Conservation (phyloP, 1,140 invertebrate species). For the Paralvinella palmiformis region DNA sequence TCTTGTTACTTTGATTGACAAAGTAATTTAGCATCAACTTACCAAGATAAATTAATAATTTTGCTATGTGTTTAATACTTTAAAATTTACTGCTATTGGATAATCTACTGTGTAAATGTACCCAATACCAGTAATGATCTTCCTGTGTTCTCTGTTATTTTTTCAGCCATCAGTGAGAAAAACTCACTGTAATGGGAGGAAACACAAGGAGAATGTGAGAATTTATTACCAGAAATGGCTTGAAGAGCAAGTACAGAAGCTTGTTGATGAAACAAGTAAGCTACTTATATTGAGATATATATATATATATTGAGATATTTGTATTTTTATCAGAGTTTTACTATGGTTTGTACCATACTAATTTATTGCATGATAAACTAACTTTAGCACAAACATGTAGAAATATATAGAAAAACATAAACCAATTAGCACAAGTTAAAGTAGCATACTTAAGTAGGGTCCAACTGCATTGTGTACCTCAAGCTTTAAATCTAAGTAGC, state of each 20-base stretch:
- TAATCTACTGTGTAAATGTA: too few species aligned
- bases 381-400: not conserved
- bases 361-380: not conserved
- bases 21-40: too few species aligned
- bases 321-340: not conserved
- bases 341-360: not conserved
- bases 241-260: slow-evolving; percentile 97
- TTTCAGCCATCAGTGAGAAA: slow-evolving; percentile 88
- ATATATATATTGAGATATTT: not conserved
- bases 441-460: not conserved
- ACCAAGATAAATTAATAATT: too few species aligned
- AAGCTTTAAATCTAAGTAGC: too few species aligned
- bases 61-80: too few species aligned
- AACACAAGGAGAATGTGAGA: slow-evolving; percentile 99
- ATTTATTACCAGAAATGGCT: slow-evolving; percentile 99
- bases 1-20: too few species aligned
- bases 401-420: not conserved
- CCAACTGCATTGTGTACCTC: not conserved
- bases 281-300: not conserved
- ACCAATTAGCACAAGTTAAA: not conserved
- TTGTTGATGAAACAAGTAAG: slow-evolving; percentile 92
- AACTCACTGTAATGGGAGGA: slow-evolving; percentile 97
- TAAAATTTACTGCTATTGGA: too few species aligned
- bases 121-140: too few species aligned
- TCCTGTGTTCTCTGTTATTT: slow-evolving; percentile 20